Base-by-base conservation (phyloP, 2,797 vertebrate species). In the Lacerta agilis region DNA sequence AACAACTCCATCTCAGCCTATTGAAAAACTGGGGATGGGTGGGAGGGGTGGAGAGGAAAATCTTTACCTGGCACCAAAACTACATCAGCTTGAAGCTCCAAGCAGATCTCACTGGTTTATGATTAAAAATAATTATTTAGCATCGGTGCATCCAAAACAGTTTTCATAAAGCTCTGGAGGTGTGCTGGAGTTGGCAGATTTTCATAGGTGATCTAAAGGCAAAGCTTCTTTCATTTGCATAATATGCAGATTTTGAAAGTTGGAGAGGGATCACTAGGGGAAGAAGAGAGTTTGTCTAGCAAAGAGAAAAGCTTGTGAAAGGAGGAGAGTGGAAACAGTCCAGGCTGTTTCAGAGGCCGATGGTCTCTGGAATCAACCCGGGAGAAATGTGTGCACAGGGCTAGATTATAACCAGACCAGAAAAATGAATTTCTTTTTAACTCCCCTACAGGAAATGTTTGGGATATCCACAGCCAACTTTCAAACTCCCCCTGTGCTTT, bases 191-290 rank as follows among this genome's bases (percentile, higher is more conserved):
- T 15, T 86, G 67, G 67, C 78, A 73, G 78, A 58, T 55, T 55
- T 87, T 61, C 49, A 38, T 23, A 4, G 33, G 36, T 73, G 38
- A 66, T 82, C 86, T 45, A 36, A 73, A 66, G 66, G 55, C 71
- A 61, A 64, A 45, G 36, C 64, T 38, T 58, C 38, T 36, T 64
- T 18, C 3, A 75, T 64, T 75, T 82, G 86, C 71, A 82, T 82
- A 82, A 73, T 82, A 82, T 66, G 69, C 79, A 82, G 71, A 82
- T 87, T 82, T 13, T 18, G 13, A 76, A 75, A 82, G 66, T 55
- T 73, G 36, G 49, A 27, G 33, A 58, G 25, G 33, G 76, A 38
- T 69, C 43, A 69, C n/a, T 55, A 5, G 23, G 41, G 18, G 41
- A 64, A 13, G 17, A 49, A 64, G 71, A 79, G 20, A 38, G 8